Evolutionary conservation across 2,113 vertebrate genomes (phyloP).

Genomic region (Trinectes maculatus): DNA sequence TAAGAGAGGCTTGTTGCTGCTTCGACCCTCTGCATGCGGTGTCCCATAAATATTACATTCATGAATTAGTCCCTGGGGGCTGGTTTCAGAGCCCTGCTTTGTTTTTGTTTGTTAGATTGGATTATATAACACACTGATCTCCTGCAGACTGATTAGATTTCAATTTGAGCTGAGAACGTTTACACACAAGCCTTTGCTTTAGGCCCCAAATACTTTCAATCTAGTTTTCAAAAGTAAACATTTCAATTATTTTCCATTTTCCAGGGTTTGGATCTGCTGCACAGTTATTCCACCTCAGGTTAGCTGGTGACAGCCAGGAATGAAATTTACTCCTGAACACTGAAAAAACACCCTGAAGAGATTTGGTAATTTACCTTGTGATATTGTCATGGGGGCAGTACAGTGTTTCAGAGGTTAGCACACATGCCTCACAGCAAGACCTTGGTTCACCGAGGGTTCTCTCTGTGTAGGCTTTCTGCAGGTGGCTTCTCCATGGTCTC

Average conservation of each 20-base stretch:
- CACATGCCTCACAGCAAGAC: too few species aligned
- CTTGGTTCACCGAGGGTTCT: too few species aligned
- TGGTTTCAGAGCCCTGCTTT: not conserved
- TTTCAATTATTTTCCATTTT: too few species aligned
- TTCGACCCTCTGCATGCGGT: not conserved
- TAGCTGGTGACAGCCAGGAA: not conserved
- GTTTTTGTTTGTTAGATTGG: conserved; percentile 1
- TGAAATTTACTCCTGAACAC: not conserved
- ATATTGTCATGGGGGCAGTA: not conserved
- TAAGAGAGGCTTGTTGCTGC: not conserved
- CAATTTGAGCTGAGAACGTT: too few species aligned
- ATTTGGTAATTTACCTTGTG: not conserved
- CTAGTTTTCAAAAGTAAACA: too few species aligned
- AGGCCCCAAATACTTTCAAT: too few species aligned
- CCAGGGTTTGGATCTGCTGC: too few species aligned
- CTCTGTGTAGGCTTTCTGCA: too few species aligned
- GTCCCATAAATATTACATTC: not conserved
- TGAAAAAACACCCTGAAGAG: not conserved
- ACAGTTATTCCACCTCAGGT: too few species aligned
- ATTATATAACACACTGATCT: not conserved
- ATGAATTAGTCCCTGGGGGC: not conserved
- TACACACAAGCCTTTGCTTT: too few species aligned
- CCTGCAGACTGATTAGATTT: not conserved
- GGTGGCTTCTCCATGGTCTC: too few species aligned
- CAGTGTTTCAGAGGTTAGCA: too few species aligned